Percentiles rank a stretch among this genome's conserved stretches.
phyloP scores from a whole-genome alignment of 2,113 vertebrate species.

The Syngnathoides biaculeatus region DNA sequence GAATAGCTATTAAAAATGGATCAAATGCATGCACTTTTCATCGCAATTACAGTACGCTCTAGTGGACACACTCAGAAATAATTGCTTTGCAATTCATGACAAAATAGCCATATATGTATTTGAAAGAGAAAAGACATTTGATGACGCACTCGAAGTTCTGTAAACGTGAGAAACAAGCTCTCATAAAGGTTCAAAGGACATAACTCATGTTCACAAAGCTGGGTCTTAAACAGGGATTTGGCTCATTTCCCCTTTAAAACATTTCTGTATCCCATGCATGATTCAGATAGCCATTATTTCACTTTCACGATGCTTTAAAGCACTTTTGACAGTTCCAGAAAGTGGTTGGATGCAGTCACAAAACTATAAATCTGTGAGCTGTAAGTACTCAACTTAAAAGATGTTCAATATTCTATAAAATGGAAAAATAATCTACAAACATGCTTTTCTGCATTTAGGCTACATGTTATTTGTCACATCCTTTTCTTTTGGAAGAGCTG shows the following conservation, averaged over 20 bases:
- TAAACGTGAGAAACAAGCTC: conserved; percentile 32
- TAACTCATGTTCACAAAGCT: conserved; percentile 43
- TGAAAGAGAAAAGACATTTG: conserved; percentile 35
- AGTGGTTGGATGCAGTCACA: conserved; percentile 28
- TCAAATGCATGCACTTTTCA: background rate
- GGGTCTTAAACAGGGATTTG: conserved; percentile 40
- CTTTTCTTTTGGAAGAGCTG: conserved; percentile 37
- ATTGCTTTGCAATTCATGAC: background rate
- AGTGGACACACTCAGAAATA: background rate
- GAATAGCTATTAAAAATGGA: background rate
- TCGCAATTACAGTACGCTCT: background rate
- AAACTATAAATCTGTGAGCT: conserved; percentile 24
- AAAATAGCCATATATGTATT: background rate
- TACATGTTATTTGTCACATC: conserved; percentile 31
- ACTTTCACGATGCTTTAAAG: conserved; percentile 47
- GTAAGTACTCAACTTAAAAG: conserved; percentile 14
- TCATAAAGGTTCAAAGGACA: conserved; percentile 42
- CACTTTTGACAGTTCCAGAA: conserved; percentile 36
- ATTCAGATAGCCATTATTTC: conserved; percentile 64
- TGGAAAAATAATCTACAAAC: conserved; percentile 7
- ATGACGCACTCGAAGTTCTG: conserved; percentile 17
- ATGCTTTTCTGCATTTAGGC: conserved; percentile 26
- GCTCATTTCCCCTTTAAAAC: conserved; percentile 53
- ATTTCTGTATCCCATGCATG: conserved; percentile 55
- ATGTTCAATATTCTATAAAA: conserved; percentile 31